These are phyloP conservation scores for Gastrophysa polygoni DNA, from an alignment of 2,888 invertebrate species.

Conservation along the genomic window DNA sequence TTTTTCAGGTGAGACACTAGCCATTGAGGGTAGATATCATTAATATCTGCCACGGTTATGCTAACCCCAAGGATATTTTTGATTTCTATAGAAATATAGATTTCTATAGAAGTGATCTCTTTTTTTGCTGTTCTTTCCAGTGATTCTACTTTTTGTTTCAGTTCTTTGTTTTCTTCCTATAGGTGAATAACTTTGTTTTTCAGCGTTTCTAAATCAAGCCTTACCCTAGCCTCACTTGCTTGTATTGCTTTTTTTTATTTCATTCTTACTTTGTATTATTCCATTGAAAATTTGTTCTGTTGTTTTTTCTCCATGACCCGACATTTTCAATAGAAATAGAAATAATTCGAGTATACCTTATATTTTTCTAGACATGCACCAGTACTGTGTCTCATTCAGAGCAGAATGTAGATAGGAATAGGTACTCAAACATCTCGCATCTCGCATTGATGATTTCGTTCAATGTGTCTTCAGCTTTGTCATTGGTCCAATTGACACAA, in stretches of 20 bases:
- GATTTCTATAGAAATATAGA: neutral
- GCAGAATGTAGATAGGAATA: too few relatives aligned
- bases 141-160: slow-evolving; percentile 2
- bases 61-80: neutral
- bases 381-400: too few relatives aligned
- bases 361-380: too few relatives aligned
- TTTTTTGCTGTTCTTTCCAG: slow-evolving; percentile 2
- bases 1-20: neutral
- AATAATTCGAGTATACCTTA: too few relatives aligned
- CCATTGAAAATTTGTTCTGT: neutral
- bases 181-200: neutral
- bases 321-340: neutral
- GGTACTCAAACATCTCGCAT: too few relatives aligned
- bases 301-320: neutral
- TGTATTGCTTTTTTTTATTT: slow-evolving; percentile 3
- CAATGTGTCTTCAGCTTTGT: too few relatives aligned
- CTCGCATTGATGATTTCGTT: too few relatives aligned
- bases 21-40: too few relatives aligned
- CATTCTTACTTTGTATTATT: neutral
- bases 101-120: neutral
- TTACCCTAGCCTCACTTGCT: slow-evolving; percentile 4
- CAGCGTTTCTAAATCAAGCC: neutral
- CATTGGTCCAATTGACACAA: too few relatives aligned
- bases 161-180: neutral
- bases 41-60: too few relatives aligned